A percentile compares a stretch with the other conserved stretches of the same genome.
Evolutionary conservation across 2,888 invertebrate genomes (phyloP).

Genomic region (Mantis religiosa): DNA sequence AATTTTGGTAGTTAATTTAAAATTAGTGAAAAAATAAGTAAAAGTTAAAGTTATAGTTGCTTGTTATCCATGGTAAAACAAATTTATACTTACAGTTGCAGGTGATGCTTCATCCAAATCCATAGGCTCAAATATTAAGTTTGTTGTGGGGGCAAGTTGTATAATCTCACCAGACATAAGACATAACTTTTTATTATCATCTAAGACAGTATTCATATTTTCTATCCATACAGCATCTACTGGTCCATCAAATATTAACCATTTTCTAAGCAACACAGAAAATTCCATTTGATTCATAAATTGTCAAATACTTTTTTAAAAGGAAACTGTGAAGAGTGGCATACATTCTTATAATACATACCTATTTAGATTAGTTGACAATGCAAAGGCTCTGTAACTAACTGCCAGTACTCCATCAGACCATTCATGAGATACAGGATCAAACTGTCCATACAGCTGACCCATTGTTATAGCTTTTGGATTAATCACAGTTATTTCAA

Average conservation of each 20-base stretch:
- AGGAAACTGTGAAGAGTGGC: neutral
- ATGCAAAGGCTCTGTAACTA: slow-evolving; percentile 75
- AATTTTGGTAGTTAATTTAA: too few species aligned
- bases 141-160: slow-evolving; percentile 82
- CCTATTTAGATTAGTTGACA: slow-evolving; percentile 69
- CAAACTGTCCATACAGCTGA: slow-evolving; percentile 91
- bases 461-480: slow-evolving; percentile 95
- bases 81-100: slow-evolving; percentile 60
- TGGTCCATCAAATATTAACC: slow-evolving; percentile 94
- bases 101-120: slow-evolving; percentile 91
- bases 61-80: too few species aligned
- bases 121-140: slow-evolving; percentile 91
- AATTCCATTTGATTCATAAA: slow-evolving; percentile 42
- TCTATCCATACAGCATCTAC: slow-evolving; percentile 97
- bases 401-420: slow-evolving; percentile 84
- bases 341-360: slow-evolving; percentile 37
- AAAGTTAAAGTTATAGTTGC: too few species aligned
- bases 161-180: slow-evolving; percentile 98
- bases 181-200: slow-evolving; percentile 94
- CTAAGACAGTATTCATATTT: slow-evolving; percentile 92
- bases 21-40: too few species aligned
- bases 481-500: slow-evolving; percentile 79
- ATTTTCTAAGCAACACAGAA: slow-evolving; percentile 64
- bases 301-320: neutral
- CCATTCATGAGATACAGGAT: slow-evolving; percentile 92